Evolutionary conservation across 2,888 invertebrate genomes (phyloP).

Genomic region (Drosophila lacicola): DNA sequence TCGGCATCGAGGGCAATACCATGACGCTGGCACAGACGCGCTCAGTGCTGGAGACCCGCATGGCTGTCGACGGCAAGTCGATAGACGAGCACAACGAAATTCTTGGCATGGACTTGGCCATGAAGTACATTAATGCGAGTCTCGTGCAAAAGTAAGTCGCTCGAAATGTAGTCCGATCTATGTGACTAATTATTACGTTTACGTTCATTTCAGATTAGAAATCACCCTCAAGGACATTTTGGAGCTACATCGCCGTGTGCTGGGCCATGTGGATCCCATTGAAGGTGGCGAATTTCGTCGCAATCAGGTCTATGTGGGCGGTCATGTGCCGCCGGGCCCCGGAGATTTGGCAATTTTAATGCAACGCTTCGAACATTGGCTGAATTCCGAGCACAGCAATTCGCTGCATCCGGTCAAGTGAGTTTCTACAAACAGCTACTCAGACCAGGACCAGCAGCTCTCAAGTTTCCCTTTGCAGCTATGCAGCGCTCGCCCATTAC

Average conservation of each 20-base stretch:
- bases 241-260: conserved; percentile 95
- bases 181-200: not conserved
- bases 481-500: conserved; percentile 98
- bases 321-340: conserved; percentile 96
- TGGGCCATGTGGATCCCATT: conserved; percentile 97
- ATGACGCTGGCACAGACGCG: conserved; percentile 97
- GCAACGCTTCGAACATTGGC: conserved; percentile 95
- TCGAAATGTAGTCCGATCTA: not conserved
- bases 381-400: conserved; percentile 94
- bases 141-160: conserved; percentile 88
- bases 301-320: conserved; percentile 97
- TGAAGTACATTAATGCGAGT: conserved; percentile 95
- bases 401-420: conserved; percentile 94
- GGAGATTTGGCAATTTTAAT: conserved; percentile 92
- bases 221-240: conserved; percentile 94
- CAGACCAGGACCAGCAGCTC: no score
- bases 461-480: conserved; percentile 86
- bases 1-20: conserved; percentile 98
- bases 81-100: conserved; percentile 99
- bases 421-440: conserved; percentile 11
- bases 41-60: conserved; percentile 95
- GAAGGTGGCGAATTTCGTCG: conserved; percentile 95
- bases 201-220: conserved; percentile 87
- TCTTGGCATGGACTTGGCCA: conserved; percentile 95
- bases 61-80: conserved; percentile 95